Percentiles rank a stretch among this genome's conserved stretches.
Conservation (phyloP, 2,797 vertebrate species). For the Lagodon rhomboides region DNA sequence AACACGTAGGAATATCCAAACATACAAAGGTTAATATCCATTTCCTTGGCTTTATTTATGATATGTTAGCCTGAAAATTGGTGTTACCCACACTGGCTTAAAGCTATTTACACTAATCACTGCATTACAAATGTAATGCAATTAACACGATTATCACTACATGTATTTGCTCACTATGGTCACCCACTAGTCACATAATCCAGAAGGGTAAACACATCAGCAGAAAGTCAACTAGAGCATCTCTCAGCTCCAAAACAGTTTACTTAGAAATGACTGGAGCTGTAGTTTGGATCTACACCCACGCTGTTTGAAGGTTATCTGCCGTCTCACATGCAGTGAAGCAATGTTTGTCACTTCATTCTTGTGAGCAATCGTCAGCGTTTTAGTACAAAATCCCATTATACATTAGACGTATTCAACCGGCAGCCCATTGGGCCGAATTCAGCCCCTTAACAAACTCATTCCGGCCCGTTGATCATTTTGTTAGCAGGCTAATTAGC, state of each 20-base stretch:
- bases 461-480: no score
- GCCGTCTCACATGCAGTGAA: conserved; percentile 4
- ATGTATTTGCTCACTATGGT: conserved; percentile 4
- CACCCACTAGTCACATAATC: not conserved
- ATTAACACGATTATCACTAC: conserved; percentile 13
- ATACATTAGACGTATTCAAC: not conserved
- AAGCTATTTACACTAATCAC: conserved; percentile 10
- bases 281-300: no score
- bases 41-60: not conserved
- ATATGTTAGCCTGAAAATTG: not conserved
- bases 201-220: not conserved
- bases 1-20: conserved; percentile 8
- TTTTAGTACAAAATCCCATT: conserved; percentile 18
- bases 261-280: not conserved
- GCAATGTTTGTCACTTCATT: conserved; percentile 13
- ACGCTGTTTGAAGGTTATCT: not conserved
- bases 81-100: conserved; percentile 2
- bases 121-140: not conserved
- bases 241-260: not conserved
- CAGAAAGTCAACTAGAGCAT: conserved; percentile 3
- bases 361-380: conserved; percentile 11
- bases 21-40: not conserved
- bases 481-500: no score
- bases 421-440: no score
- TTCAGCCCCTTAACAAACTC: no score